These are phyloP conservation scores for Shargacucullia verbasci DNA, from an alignment of 2,888 invertebrate species.

Conservation along the genomic window DNA sequence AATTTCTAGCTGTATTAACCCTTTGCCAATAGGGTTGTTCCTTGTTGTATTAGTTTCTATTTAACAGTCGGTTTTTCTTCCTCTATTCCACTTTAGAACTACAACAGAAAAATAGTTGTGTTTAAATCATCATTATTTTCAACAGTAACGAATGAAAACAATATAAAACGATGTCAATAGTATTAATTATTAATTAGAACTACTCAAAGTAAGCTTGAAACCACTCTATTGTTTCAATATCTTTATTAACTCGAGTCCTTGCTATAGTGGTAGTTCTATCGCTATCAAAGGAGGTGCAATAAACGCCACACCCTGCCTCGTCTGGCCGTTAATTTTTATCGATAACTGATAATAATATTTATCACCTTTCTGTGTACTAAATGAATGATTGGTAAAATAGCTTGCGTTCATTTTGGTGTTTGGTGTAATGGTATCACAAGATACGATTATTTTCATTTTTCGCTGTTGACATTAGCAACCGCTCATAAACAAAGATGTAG, in stretches of 20 bases:
- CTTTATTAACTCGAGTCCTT: conserved; percentile 32
- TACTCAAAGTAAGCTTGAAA: conserved; percentile 17
- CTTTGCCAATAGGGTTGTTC: neutral
- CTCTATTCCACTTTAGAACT: too few species aligned
- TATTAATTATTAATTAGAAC: neutral
- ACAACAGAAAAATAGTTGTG: too few species aligned
- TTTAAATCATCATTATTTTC: too few species aligned
- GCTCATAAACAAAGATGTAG: too few species aligned
- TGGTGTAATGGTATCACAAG: too few species aligned
- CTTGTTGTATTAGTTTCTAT: too few species aligned
- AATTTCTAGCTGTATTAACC: neutral
- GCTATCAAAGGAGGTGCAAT: conserved; percentile 60
- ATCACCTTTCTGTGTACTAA: conserved; percentile 43
- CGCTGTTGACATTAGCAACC: too few species aligned
- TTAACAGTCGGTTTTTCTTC: too few species aligned
- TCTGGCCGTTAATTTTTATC: conserved; percentile 68
- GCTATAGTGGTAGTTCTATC: conserved; percentile 25
- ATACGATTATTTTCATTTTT: too few species aligned
- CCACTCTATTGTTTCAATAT: conserved; percentile 30
- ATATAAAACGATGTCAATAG: too few species aligned
- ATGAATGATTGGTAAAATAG: conserved; percentile 31
- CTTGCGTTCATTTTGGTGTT: conserved; percentile 11
- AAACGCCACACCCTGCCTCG: conserved; percentile 75
- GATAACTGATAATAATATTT: conserved; percentile 65
- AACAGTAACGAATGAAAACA: too few species aligned